Conservation (phyloP, 2,888 invertebrate species). For the Apodemia zela region DNA sequence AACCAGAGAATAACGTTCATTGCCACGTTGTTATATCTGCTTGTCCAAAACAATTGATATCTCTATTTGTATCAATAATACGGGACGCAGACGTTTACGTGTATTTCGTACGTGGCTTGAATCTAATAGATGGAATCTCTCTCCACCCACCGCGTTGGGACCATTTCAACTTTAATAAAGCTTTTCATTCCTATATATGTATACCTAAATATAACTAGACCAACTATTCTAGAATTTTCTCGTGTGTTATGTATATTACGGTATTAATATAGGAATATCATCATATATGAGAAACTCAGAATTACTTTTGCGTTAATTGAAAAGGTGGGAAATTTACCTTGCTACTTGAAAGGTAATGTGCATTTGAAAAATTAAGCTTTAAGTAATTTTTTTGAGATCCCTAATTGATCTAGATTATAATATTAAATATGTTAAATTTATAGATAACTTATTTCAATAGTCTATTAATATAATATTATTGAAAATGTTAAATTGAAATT, state of each 20-base stretch:
- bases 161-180: slow-evolving; percentile 15
- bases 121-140: slow-evolving; percentile 40
- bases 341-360: too few species aligned
- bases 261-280: not conserved
- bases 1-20: slow-evolving; percentile 53
- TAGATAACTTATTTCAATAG: too few species aligned
- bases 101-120: slow-evolving; percentile 69
- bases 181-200: slow-evolving; percentile 1
- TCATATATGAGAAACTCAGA: too few species aligned
- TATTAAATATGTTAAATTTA: too few species aligned
- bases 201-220: not conserved
- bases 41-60: slow-evolving; percentile 78
- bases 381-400: too few species aligned
- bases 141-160: not conserved
- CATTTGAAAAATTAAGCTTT: too few species aligned
- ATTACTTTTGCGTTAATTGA: too few species aligned
- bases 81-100: slow-evolving; percentile 71
- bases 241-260: too few species aligned
- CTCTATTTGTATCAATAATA: slow-evolving; percentile 80
- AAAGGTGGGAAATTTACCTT: too few species aligned
- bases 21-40: slow-evolving; percentile 61
- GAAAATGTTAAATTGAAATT: too few species aligned
- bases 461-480: too few species aligned
- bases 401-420: too few species aligned
- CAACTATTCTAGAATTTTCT: not conserved